Percentiles rank a stretch among this genome's conserved stretches.
These are phyloP conservation scores for Vombatus ursinus DNA, from an alignment of 2,113 vertebrate species.

Conservation along the genomic window DNA sequence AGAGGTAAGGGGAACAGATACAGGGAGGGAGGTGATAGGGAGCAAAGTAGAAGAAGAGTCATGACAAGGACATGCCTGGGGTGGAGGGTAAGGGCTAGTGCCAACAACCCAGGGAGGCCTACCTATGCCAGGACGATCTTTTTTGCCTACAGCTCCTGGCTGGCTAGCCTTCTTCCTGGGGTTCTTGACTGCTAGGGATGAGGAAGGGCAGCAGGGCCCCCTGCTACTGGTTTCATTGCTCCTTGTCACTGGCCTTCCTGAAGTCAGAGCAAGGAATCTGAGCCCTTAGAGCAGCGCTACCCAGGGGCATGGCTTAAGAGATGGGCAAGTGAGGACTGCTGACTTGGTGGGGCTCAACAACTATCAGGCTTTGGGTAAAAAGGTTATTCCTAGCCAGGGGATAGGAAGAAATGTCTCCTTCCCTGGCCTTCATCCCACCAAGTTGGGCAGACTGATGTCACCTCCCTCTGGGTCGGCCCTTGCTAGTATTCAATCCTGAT, in stretches of 20 bases:
- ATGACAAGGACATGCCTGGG: not conserved
- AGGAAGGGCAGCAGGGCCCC: not conserved
- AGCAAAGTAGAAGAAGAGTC: not conserved
- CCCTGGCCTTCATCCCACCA: not conserved
- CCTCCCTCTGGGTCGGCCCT: too few relatives aligned
- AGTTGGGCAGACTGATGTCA: not conserved
- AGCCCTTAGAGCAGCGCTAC: not conserved
- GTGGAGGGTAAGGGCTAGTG: not conserved
- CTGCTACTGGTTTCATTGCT: not conserved
- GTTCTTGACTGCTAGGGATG: not conserved
- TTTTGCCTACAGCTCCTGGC: not conserved
- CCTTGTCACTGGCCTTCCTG: not conserved
- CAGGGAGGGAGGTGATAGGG: not conserved
- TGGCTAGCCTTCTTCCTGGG: not conserved
- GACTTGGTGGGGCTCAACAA: not conserved
- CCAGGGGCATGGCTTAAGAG: not conserved
- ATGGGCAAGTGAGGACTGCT: not conserved
- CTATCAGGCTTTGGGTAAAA: not conserved
- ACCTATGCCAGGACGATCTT: not conserved
- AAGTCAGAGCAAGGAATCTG: not conserved
- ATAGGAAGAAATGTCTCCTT: not conserved
- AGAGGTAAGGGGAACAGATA: not conserved
- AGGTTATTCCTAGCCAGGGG: not conserved
- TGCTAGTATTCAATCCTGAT: not conserved
- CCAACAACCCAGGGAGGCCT: not conserved